A percentile compares a stretch with the other conserved stretches of the same genome.
phyloP scores from a whole-genome alignment of 35 echinoderm and acorn worm species.

The Diadema setosum region DNA sequence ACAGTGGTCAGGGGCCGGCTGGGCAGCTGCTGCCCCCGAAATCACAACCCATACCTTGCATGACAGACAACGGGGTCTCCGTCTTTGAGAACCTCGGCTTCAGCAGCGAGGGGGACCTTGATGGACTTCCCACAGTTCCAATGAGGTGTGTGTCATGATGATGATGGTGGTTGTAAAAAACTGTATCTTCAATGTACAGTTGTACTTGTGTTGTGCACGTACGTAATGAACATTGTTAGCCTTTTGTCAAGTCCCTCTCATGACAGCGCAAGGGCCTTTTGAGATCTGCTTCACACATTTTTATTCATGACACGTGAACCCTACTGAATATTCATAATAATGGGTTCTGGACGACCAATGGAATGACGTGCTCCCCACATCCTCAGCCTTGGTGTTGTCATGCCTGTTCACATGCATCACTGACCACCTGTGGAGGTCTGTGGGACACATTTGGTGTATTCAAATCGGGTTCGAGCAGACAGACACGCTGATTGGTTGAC shows the following conservation, averaged over 20 bases:
- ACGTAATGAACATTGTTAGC: not conserved
- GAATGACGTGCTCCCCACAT: too few relatives aligned
- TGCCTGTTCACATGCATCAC: too few relatives aligned
- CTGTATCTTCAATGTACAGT: not conserved
- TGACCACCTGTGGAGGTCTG: too few relatives aligned
- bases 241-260: not conserved
- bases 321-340: too few relatives aligned
- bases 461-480: too few relatives aligned
- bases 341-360: too few relatives aligned
- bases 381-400: too few relatives aligned
- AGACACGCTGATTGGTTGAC: too few relatives aligned
- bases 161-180: not conserved
- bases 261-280: not conserved
- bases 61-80: not conserved
- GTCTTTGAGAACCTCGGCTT: not conserved
- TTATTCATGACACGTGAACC: too few relatives aligned
- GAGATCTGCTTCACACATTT: not conserved
- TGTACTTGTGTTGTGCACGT: not conserved
- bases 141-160: not conserved
- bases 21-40: not conserved
- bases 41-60: not conserved
- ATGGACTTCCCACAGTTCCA: not conserved
- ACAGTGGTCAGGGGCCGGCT: not conserved
- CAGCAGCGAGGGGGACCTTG: not conserved
- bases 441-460: too few relatives aligned